Percentiles rank a stretch among this genome's conserved stretches.
phyloP scores from a whole-genome alignment of 1,140 invertebrate species.

The Brachionus rotundiformis region DNA sequence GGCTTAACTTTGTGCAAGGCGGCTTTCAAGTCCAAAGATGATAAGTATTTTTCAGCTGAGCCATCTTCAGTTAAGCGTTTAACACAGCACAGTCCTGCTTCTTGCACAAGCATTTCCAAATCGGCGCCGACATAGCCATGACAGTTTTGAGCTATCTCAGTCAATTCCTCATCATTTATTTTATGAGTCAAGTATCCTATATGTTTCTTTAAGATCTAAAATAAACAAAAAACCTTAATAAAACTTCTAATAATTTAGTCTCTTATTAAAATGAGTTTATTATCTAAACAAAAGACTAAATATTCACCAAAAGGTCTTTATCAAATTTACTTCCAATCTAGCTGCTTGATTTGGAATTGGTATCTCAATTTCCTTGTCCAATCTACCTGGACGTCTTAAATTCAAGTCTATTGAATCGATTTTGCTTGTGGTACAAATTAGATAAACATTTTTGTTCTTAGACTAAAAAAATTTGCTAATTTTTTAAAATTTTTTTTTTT shows the following conservation, averaged over 20 bases:
- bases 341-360: slow-evolving; percentile 75
- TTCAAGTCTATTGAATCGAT: slow-evolving; percentile 90
- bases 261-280: no score
- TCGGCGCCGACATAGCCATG: slow-evolving; percentile 88
- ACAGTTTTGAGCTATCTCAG: slow-evolving; percentile 71
- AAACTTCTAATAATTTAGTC: no score
- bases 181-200: slow-evolving; percentile 61
- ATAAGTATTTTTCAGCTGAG: slow-evolving; percentile 52
- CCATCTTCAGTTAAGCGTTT: slow-evolving; percentile 58
- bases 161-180: slow-evolving; percentile 68
- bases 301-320: no score
- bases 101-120: slow-evolving; percentile 73
- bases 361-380: slow-evolving; percentile 88
- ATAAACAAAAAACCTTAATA: no score
- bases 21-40: slow-evolving; percentile 64
- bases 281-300: no score
- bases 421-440: slow-evolving; percentile 91
- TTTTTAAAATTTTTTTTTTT: slow-evolving; percentile 66
- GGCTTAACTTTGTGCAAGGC: slow-evolving; percentile 76
- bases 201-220: slow-evolving; percentile 58
- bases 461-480: slow-evolving; percentile 60
- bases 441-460: slow-evolving; percentile 64
- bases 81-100: slow-evolving; percentile 59
- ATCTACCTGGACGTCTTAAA: slow-evolving; percentile 82
- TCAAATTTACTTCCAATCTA: slow-evolving; percentile 65